Evolutionary conservation across 2,888 invertebrate species (phyloP).

Genomic region (Dicycla oo): DNA sequence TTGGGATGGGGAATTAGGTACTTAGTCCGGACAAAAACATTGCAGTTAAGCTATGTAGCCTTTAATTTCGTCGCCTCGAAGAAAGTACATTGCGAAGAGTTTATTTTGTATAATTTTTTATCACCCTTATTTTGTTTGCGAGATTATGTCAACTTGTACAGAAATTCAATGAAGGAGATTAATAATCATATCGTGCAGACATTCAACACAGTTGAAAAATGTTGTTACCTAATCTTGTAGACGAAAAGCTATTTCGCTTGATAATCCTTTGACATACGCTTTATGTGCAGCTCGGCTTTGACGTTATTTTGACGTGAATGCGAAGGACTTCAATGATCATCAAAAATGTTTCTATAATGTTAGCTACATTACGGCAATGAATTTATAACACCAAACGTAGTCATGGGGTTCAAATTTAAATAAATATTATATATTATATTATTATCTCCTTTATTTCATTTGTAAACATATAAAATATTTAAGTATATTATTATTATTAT

Average conservation of each 20-base stretch:
- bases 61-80: slow-evolving; percentile 44
- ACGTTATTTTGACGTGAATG: slow-evolving; percentile 25
- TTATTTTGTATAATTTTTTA: slow-evolving; percentile 55
- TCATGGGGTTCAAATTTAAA: slow-evolving; percentile 40
- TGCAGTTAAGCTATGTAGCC: slow-evolving; percentile 57
- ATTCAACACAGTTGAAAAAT: slow-evolving; percentile 29
- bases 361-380: slow-evolving; percentile 17
- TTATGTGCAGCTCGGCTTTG: slow-evolving; percentile 20
- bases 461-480: too few relatives aligned
- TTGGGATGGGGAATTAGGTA: slow-evolving; percentile 69
- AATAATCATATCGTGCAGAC: slow-evolving; percentile 35
- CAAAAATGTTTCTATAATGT: slow-evolving; percentile 36
- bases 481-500: too few relatives aligned
- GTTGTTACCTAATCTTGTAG: slow-evolving; percentile 32
- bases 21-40: slow-evolving; percentile 62
- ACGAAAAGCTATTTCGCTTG: slow-evolving; percentile 51
- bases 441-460: too few relatives aligned
- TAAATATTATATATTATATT: too few relatives aligned
- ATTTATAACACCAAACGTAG: slow-evolving; percentile 52
- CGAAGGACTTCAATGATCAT: slow-evolving; percentile 28
- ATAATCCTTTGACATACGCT: slow-evolving; percentile 46
- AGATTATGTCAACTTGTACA: slow-evolving; percentile 50
- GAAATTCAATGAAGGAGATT: slow-evolving; percentile 54
- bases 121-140: slow-evolving; percentile 40
- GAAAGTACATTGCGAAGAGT: slow-evolving; percentile 62